A percentile compares a stretch with the other conserved stretches of the same genome.
Evolutionary conservation across 1,140 invertebrate species (phyloP).

Genomic region (Tetragnatha versicolor): DNA sequence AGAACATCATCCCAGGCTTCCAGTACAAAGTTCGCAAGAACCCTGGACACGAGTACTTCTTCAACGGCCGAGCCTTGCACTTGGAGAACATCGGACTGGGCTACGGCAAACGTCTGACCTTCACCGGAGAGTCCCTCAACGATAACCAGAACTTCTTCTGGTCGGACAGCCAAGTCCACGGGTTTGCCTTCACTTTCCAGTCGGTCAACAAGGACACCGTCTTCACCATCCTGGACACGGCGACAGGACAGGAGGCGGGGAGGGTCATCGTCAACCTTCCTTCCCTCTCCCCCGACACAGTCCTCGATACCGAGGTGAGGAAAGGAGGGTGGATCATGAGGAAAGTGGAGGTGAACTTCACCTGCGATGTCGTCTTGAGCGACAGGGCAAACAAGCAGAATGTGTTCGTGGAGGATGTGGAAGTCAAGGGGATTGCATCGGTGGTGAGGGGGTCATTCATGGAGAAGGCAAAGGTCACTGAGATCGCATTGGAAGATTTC

Average conservation of each 20-base stretch:
- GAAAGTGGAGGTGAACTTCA: neutral
- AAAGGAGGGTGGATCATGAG: conserved; percentile 7
- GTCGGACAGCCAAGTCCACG: conserved; percentile 79
- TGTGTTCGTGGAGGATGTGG: conserved; percentile 13
- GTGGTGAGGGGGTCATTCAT: neutral
- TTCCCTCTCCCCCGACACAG: neutral
- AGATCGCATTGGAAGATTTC: conserved; percentile 16
- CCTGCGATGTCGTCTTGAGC: conserved; percentile 16
- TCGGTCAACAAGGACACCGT: conserved; percentile 73
- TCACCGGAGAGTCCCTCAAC: conserved; percentile 71
- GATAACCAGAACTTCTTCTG: conserved; percentile 75
- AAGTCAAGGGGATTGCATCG: neutral
- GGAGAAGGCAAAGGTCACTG: neutral
- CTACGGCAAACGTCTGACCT: conserved; percentile 79
- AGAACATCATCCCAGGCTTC: conserved; percentile 77
- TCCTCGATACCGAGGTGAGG: neutral
- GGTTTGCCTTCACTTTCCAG: conserved; percentile 74
- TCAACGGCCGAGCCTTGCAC: conserved; percentile 71
- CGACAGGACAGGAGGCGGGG: neutral
- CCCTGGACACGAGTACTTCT: conserved; percentile 70
- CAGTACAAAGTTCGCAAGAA: conserved; percentile 74
- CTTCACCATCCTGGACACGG: conserved; percentile 67
- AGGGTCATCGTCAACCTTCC: conserved; percentile 15
- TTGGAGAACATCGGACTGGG: conserved; percentile 76
- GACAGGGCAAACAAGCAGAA: neutral